Conservation (phyloP, 2,113 vertebrate species). For the Arothron firmamentum region DNA sequence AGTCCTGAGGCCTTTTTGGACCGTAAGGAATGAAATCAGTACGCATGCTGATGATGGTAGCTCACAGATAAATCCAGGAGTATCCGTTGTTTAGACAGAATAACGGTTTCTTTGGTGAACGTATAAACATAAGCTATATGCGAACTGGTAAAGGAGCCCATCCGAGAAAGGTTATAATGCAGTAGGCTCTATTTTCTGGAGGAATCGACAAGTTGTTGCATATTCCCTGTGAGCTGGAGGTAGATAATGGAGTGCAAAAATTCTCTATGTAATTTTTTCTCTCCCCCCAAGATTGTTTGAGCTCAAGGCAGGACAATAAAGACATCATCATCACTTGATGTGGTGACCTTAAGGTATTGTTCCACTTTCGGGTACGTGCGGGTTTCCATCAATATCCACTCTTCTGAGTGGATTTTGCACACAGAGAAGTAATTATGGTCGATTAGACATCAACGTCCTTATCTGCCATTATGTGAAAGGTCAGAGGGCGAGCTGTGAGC, state of each 20-base stretch:
- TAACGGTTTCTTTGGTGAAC: no score
- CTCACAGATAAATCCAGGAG: no score
- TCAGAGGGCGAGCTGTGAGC: constrained; percentile 49
- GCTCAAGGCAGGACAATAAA: constrained; percentile 23
- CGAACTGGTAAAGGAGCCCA: no score
- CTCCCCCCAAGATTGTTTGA: constrained; percentile 2
- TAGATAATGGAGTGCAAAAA: constrained; percentile 9
- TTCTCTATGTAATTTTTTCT: neutral
- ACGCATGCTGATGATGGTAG: no score
- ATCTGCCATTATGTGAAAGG: constrained; percentile 57
- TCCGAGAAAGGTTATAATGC: no score
- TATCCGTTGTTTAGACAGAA: no score
- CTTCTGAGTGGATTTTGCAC: constrained; percentile 52
- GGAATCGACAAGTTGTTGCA: no score
- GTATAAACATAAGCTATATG: no score
- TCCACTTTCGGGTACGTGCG: constrained; percentile 35
- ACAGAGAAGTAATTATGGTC: constrained; percentile 59
- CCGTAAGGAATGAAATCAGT: no score
- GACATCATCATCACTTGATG: constrained; percentile 41
- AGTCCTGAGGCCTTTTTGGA: constrained; percentile 15
- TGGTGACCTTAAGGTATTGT: constrained; percentile 59
- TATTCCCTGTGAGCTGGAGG: neutral
- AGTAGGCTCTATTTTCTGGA: no score
- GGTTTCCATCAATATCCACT: constrained; percentile 36
- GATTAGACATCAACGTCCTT: constrained; percentile 59